Evolutionary conservation across 2,113 vertebrate genomes (phyloP), one percentile per base, ranked within the genome.

Genomic region (Prolemur simus): DNA sequence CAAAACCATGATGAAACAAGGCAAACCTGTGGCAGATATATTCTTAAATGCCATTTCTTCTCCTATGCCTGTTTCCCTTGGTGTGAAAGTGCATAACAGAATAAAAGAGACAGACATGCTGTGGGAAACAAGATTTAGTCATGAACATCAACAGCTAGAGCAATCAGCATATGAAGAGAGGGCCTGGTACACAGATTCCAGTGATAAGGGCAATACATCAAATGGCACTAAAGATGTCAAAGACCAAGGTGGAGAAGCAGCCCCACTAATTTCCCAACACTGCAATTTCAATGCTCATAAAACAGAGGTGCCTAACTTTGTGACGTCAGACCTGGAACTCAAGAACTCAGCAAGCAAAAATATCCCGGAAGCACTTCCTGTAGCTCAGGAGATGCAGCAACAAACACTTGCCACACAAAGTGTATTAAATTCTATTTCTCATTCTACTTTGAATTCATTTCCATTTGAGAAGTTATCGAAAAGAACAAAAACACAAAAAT

Each of bases 381-480:
- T 20, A 34, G 11, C 20, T 4, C 54, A 34, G 39, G 39, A 54
- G 18, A 66, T 49, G 23, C 90, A 58, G n/a, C 69, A 74, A 27
- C 54, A 45, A n/a, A 52, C 47, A 14, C 12, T 45, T 83, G 15
- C 49, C 11, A 37, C 23, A 39, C 93, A 45, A 68, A 52, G 14
- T 34, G 5, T 73, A 10, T 52, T 88, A 6, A 60, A 29, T 20
- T 68, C 34, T 80, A 18, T 84, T 76, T 84, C 63, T 78, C 69
- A 14, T 29, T 78, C 45, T 32, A 87, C 86, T 92, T 69, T 89
- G 95, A 86, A 89, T n/a, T 69, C 34, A 47, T 69, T 95, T 63
- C 58, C 74, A 89, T 11, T 34, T 69, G 58, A 95, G 85, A 87
- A 87, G 32, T 42, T 68, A 71, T 15, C 39, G 12, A 71, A 89